phyloP scores from a whole-genome alignment of 2,888 invertebrate species.

The Merodon equestris region DNA sequence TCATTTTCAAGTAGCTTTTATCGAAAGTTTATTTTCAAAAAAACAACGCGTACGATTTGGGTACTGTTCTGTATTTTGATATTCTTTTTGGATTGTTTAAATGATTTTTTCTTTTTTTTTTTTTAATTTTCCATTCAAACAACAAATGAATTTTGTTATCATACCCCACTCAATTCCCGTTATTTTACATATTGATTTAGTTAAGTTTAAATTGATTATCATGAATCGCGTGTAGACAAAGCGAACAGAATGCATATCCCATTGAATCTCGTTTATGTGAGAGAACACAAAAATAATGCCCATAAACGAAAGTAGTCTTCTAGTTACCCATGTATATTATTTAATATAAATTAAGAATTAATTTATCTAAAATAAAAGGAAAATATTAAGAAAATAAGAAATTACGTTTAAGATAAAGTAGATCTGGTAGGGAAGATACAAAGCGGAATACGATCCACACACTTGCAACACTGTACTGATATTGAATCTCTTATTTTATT shows the following conservation, averaged over 20 bases:
- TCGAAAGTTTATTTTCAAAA: slow-evolving; percentile 3
- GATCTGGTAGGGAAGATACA: no score
- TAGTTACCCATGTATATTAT: slow-evolving; percentile 40
- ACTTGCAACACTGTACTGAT: slow-evolving; percentile 62
- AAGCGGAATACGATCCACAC: slow-evolving; percentile 26
- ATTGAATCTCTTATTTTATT: slow-evolving; percentile 68
- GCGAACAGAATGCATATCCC: neutral
- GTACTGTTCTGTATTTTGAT: slow-evolving; percentile 15
- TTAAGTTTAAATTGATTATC: slow-evolving; percentile 1
- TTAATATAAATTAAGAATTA: slow-evolving; percentile 11
- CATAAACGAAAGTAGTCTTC: slow-evolving; percentile 52
- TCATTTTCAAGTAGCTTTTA: no score
- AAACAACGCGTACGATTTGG: neutral
- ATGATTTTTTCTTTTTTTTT: slow-evolving; percentile 2
- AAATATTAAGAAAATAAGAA: neutral
- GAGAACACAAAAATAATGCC: slow-evolving; percentile 25
- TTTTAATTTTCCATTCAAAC: slow-evolving; percentile 23
- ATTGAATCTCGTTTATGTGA: no score
- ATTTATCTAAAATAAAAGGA: slow-evolving; percentile 17
- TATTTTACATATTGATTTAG: slow-evolving; percentile 45
- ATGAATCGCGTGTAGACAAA: slow-evolving; percentile 8
- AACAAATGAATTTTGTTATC: slow-evolving; percentile 46
- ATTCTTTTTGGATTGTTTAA: slow-evolving; percentile 23
- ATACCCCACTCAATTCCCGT: neutral
- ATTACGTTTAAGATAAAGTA: slow-evolving; percentile 32